phyloP scores from a whole-genome alignment of 2,113 vertebrate species.

The Ceuthmochares aereus region DNA sequence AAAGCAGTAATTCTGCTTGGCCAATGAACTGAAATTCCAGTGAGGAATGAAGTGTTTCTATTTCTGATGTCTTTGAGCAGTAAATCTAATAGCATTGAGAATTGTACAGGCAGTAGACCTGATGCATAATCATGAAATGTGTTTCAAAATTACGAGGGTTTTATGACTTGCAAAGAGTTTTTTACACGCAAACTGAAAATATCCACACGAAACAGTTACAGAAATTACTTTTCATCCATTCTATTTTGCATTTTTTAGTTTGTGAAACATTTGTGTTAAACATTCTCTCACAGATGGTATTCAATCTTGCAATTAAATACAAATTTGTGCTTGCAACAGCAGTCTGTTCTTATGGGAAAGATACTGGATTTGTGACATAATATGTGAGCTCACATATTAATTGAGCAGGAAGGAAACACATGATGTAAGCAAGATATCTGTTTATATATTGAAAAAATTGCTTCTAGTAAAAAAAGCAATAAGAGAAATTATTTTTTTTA shows the following conservation, averaged over 20 bases:
- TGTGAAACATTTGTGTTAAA: neutral
- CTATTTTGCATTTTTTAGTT: neutral
- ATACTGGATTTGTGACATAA: neutral
- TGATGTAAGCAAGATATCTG: neutral
- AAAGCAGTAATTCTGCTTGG: constrained; percentile 30
- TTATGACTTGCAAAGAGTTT: constrained; percentile 25
- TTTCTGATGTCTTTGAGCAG: constrained; percentile 29
- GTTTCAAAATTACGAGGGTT: constrained; percentile 24
- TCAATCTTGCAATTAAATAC: neutral
- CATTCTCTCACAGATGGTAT: neutral
- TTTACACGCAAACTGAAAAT: constrained; percentile 25
- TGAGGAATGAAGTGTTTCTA: neutral
- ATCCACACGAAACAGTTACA: neutral
- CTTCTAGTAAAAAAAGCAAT: neutral
- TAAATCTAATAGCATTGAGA: neutral
- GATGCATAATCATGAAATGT: neutral
- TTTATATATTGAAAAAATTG: neutral
- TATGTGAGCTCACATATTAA: neutral
- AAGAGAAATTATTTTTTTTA: neutral
- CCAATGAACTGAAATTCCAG: constrained; percentile 26
- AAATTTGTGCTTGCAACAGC: neutral
- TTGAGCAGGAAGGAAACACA: neutral
- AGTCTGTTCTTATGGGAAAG: neutral
- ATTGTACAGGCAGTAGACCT: neutral
- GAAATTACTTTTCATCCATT: constrained; percentile 6